phyloP scores from a whole-genome alignment of 2,797 vertebrate genomes.

The Mormyrus proboscirostris region DNA sequence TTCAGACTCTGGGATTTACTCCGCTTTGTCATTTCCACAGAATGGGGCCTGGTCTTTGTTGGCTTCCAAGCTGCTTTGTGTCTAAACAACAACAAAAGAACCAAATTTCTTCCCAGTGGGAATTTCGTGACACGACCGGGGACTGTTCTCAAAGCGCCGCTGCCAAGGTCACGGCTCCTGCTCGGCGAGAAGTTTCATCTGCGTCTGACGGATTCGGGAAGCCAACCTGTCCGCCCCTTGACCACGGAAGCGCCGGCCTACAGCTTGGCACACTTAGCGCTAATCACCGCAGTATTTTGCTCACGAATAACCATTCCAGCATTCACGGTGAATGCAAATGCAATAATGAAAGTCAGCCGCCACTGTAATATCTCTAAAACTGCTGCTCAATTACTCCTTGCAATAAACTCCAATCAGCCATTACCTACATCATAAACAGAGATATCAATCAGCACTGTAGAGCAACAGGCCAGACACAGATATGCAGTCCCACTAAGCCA shows the following conservation, averaged over 20 bases:
- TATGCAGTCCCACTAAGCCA: neutral
- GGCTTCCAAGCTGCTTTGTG: neutral
- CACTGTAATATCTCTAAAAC: neutral
- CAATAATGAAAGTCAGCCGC: neutral
- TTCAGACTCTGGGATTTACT: neutral
- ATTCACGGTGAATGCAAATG: neutral
- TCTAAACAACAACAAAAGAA: slow-evolving; percentile 8
- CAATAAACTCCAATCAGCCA: neutral
- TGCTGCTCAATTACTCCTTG: neutral
- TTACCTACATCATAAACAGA: neutral
- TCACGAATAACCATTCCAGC: neutral
- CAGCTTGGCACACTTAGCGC: neutral
- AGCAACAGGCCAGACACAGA: neutral
- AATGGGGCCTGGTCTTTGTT: slow-evolving; percentile 14
- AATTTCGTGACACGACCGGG: neutral
- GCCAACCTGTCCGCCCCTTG: neutral
- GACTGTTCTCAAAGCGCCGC: neutral
- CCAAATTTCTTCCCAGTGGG: slow-evolving; percentile 5
- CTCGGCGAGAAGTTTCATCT: neutral
- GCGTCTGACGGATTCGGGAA: neutral
- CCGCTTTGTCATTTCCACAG: neutral
- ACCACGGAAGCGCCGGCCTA: neutral
- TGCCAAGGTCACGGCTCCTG: neutral
- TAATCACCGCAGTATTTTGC: neutral
- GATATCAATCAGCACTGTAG: neutral